Conservation (phyloP, 2,888 invertebrate genomes). For the Raillietiella orientalis region DNA sequence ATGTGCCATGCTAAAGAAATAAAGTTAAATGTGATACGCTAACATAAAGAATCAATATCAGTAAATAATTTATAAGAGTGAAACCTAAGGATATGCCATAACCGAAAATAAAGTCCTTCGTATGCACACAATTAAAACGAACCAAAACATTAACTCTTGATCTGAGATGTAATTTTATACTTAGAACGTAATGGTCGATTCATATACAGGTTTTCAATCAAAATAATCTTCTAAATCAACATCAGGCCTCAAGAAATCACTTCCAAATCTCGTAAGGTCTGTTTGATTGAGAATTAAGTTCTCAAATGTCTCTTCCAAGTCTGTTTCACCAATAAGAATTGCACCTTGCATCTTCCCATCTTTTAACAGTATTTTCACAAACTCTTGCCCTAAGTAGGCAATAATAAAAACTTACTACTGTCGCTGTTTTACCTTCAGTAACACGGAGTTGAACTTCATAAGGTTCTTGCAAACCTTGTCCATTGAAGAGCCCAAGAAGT, state of each 20-base stretch:
- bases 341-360: slow-evolving; percentile 66
- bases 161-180: too few relatives aligned
- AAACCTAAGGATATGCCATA: too few relatives aligned
- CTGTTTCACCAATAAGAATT: slow-evolving; percentile 81
- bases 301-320: slow-evolving; percentile 89
- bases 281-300: slow-evolving; percentile 83
- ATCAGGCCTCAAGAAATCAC: slow-evolving; percentile 71
- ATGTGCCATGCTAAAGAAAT: too few relatives aligned
- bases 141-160: too few relatives aligned
- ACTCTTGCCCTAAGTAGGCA: slow-evolving; percentile 12
- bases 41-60: too few relatives aligned
- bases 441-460: slow-evolving; percentile 59
- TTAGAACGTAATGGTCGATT: too few relatives aligned
- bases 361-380: slow-evolving; percentile 52
- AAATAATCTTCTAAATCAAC: slow-evolving; percentile 98
- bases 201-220: slow-evolving; percentile 47
- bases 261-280: slow-evolving; percentile 55
- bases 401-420: slow-evolving; percentile 2
- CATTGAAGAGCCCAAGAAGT: slow-evolving; percentile 67
- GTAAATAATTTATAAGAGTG: too few relatives aligned
- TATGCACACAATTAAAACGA: too few relatives aligned
- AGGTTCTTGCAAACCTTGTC: slow-evolving; percentile 37
- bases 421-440: slow-evolving; percentile 24
- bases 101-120: too few relatives aligned
- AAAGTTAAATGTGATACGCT: too few relatives aligned